phyloP scores from a whole-genome alignment of 1,140 invertebrate species.

The Helicoverpa armigera region DNA sequence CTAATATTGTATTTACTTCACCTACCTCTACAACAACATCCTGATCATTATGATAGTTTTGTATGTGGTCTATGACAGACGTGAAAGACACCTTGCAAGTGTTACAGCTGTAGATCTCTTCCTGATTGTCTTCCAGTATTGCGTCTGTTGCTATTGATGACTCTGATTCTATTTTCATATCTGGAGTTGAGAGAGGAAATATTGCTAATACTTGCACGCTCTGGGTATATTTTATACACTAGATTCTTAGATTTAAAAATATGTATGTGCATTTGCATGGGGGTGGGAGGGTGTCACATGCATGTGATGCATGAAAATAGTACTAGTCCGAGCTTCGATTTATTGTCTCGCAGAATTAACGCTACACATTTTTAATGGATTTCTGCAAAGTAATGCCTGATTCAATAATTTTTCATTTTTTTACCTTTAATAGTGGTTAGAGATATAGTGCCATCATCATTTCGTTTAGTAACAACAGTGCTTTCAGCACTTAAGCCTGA shows the following conservation, averaged over 20 bases:
- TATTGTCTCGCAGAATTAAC: too few relatives aligned
- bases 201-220: neutral
- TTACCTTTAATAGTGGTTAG: conserved; percentile 73
- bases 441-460: conserved; percentile 81
- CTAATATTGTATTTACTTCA: too few relatives aligned
- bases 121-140: conserved; percentile 61
- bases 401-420: neutral
- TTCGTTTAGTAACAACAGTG: conserved; percentile 77
- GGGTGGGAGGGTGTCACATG: neutral
- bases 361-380: too few relatives aligned
- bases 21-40: conserved; percentile 88
- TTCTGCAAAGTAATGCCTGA: too few relatives aligned
- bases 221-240: too few relatives aligned
- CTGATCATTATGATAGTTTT: conserved; percentile 89
- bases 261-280: neutral
- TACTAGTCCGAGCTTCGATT: too few relatives aligned
- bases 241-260: too few relatives aligned
- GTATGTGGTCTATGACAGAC: conserved; percentile 89
- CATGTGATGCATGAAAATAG: too few relatives aligned
- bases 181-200: conserved; percentile 49
- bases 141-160: conserved; percentile 49
- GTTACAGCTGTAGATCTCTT: conserved; percentile 88
- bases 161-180: conserved; percentile 59
- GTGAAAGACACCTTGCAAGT: conserved; percentile 89
- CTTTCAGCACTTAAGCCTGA: conserved; percentile 59